Base-by-base conservation (phyloP, 2,113 vertebrate genomes). In the Oncorhynchus gorbuscha region DNA sequence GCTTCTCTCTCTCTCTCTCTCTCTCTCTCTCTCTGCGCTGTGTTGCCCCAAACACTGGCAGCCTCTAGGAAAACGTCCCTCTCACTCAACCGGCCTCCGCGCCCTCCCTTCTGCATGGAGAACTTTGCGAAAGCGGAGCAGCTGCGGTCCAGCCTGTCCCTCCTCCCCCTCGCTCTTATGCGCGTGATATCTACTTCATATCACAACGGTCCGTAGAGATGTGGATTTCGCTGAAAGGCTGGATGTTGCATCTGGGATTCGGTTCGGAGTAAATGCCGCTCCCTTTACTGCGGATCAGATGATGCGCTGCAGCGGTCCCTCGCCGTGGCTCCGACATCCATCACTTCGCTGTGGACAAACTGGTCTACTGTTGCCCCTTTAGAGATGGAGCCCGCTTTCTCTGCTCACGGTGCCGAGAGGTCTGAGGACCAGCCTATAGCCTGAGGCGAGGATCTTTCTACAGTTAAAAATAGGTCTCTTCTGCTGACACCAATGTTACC, bases 231-330 rank as follows among this genome's bases (percentile, higher is more conserved):
- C 24, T 69, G 74, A 79, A 71, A 55, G 16, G 20, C 73, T 71
- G 76, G 24, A 77, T 68, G 77, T 73, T 84, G 69, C 72, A 76
- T 65, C 68, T 74, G 73, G 68, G 68, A 75, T 69, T 72, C 73
- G 67, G 5, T 80, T 76, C 18, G 30, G 71, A 18, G 45, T 35
- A 72, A 67, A 73, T 39, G 39, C 71, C 62, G 9, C 35, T 20
- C 49, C 73, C 71, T 49, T 55, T 45, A 55, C 74, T 74, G 32
- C 28, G 7, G 59, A 22, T 62, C 59, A 22, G 51, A 68, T 66
- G 74, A 69, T 61, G 55, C 14, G 74, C 62, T 12, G 69, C 69
- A 14, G 39, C 35, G n/a, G 35, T 49, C 22, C 45, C 69, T 32
- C 20, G 24, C 20, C 16, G 8, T 24, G 51, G 14, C 14, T 55